phyloP scores from a whole-genome alignment of 2,888 invertebrate species.

The Dicycla oo region DNA sequence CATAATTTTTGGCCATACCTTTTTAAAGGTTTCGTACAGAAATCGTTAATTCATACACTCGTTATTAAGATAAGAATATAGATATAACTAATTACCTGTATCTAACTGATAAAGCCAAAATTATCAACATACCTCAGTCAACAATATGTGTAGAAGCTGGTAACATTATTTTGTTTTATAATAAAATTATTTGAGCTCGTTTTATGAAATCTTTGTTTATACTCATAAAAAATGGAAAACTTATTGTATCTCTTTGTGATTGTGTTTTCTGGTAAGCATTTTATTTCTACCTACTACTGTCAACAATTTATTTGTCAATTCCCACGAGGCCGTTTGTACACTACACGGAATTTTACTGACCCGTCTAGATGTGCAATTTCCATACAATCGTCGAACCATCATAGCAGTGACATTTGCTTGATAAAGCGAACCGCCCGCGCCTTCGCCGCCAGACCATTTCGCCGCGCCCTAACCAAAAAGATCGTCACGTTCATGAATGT shows the following conservation, averaged over 20 bases:
- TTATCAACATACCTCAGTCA: background rate
- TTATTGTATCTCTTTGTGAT: conserved; percentile 1
- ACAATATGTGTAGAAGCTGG: background rate
- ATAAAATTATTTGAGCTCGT: background rate
- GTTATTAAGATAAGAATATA: background rate
- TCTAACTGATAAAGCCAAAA: background rate
- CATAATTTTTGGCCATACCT: background rate
- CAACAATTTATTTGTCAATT: background rate
- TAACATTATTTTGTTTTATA: background rate
- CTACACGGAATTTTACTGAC: background rate
- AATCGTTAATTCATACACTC: background rate
- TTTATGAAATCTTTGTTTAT: background rate
- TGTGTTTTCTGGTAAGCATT: conserved; percentile 7
- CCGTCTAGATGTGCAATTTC: background rate
- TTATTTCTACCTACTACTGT: background rate
- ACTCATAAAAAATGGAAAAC: background rate
- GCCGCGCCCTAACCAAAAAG: background rate
- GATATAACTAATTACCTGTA: background rate
- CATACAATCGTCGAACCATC: background rate
- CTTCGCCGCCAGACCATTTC: background rate
- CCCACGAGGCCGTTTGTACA: too few relatives aligned
- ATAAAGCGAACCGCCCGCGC: background rate
- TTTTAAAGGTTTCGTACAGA: background rate
- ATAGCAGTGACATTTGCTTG: background rate
- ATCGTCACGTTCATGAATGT: too few relatives aligned